phyloP scores from a whole-genome alignment of 2,888 invertebrate species.

The Mesoligia furuncula region DNA sequence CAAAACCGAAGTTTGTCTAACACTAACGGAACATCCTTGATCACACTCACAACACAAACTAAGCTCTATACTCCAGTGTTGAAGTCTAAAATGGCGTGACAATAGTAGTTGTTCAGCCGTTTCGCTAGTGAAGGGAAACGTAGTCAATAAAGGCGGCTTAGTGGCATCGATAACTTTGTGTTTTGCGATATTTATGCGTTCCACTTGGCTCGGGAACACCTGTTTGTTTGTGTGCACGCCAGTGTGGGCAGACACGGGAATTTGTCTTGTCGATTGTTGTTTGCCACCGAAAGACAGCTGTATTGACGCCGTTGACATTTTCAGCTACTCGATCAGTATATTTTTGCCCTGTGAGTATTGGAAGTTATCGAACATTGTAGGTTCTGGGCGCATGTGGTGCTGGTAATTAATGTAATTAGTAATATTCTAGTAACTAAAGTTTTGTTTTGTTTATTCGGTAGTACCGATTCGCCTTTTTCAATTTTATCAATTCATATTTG shows the following conservation, averaged over 20 bases:
- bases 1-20: conserved; percentile 78
- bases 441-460: not conserved
- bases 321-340: conserved; percentile 5
- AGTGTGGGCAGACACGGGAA: conserved; percentile 43
- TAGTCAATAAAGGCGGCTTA: conserved; percentile 88
- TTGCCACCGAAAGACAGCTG: conserved; percentile 33
- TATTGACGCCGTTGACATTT: conserved; percentile 31
- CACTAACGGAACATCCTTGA: conserved; percentile 72
- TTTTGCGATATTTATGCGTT: conserved; percentile 86
- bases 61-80: conserved; percentile 55
- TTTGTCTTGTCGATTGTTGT: conserved; percentile 58
- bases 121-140: conserved; percentile 77
- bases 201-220: conserved; percentile 82
- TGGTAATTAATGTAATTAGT: too few relatives aligned
- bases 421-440: not conserved
- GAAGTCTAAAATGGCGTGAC: conserved; percentile 66
- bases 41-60: conserved; percentile 47
- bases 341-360: not conserved
- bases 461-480: not conserved
- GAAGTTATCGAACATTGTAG: not conserved
- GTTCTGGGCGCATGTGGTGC: not conserved
- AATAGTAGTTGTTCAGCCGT: conserved; percentile 66
- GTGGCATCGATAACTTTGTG: conserved; percentile 88
- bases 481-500: not conserved
- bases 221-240: conserved; percentile 75